Evolutionary conservation across 2,888 invertebrate species (phyloP).

Genomic region (Abrostola triplasia): DNA sequence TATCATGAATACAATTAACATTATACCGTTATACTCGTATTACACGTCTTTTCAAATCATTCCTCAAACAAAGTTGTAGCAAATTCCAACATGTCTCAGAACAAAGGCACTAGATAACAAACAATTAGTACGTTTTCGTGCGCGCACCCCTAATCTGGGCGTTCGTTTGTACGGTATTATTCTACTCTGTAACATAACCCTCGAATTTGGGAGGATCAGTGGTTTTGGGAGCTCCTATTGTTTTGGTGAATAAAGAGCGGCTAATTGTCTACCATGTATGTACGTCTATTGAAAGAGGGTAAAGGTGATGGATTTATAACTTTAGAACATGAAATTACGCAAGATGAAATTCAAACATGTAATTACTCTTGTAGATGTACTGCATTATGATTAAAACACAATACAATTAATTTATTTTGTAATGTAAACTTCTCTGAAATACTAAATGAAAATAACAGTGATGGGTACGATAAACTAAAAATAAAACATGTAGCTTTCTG

Average conservation of each 20-base stretch:
- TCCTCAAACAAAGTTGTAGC: conserved; percentile 27
- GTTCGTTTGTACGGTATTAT: conserved; percentile 55
- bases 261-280: conserved; percentile 50
- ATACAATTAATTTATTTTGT: too few species aligned
- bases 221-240: conserved; percentile 59
- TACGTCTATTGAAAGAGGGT: conserved; percentile 45
- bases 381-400: too few species aligned
- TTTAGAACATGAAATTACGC: neutral
- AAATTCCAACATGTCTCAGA: conserved; percentile 47
- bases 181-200: conserved; percentile 64
- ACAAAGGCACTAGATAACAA: conserved; percentile 73
- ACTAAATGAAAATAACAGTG: too few species aligned
- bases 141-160: conserved; percentile 67
- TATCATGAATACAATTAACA: too few species aligned
- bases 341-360: neutral
- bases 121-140: conserved; percentile 75
- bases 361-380: neutral
- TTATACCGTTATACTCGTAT: neutral
- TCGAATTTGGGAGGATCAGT: conserved; percentile 58
- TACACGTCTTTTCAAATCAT: neutral
- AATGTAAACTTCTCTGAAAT: too few species aligned
- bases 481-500: too few species aligned
- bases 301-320: conserved; percentile 12
- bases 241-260: conserved; percentile 55
- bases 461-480: too few species aligned